phyloP scores from a whole-genome alignment of 2,113 vertebrate genomes.

The Danio rerio region DNA sequence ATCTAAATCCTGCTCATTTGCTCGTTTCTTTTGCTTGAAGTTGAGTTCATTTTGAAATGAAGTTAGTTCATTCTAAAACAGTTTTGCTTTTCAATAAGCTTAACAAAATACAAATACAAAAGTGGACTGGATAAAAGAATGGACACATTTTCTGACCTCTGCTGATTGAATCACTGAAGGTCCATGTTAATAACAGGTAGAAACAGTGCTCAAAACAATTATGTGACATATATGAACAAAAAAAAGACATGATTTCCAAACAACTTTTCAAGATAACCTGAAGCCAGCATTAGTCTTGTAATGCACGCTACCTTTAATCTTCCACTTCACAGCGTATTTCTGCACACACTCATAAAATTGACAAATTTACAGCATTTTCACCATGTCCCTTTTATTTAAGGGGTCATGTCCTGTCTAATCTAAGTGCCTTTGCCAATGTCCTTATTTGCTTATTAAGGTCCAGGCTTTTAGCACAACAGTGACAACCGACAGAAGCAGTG shows the following conservation, averaged over 20 bases:
- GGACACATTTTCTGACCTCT: too few species aligned
- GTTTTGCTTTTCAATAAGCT: too few species aligned
- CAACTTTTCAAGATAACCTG: not conserved
- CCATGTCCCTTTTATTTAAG: not conserved
- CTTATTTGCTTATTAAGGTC: slow-evolving; percentile 7
- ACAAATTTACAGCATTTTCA: slow-evolving; percentile 6
- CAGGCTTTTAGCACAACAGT: slow-evolving; percentile 5
- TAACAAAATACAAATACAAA: too few species aligned
- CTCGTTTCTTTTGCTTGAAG: too few species aligned
- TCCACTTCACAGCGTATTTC: not conserved
- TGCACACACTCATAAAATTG: not conserved
- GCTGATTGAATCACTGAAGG: too few species aligned
- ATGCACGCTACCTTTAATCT: not conserved
- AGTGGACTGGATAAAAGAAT: too few species aligned
- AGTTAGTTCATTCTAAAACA: too few species aligned
- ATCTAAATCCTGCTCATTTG: too few species aligned
- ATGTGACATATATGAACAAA: too few species aligned
- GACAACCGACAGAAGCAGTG: not conserved
- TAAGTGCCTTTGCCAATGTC: not conserved
- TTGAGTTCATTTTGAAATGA: too few species aligned
- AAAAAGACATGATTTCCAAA: not conserved
- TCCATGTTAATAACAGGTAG: too few species aligned
- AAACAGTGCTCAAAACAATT: too few species aligned
- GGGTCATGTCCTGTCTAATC: slow-evolving; percentile 34
- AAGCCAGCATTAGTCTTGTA: not conserved